Percentiles rank a stretch among this genome's conserved stretches.
phyloP scores from a whole-genome alignment of 1,140 invertebrate species.

The Stegodyphus mimosarum region DNA sequence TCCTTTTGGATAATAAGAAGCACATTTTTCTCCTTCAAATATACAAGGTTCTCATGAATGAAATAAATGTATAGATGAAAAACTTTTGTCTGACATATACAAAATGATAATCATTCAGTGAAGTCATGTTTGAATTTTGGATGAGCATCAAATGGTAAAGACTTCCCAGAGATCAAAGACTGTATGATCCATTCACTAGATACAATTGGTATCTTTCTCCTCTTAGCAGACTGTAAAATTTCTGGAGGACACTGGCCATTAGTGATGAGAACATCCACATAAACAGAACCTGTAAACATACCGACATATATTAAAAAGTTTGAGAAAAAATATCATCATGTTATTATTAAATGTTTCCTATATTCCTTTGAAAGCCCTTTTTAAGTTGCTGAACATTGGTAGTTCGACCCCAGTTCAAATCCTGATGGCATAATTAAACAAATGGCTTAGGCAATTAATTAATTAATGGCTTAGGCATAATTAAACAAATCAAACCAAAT shows the following conservation, averaged over 20 bases:
- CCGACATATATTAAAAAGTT: no score
- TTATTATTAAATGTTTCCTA: no score
- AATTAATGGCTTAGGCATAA: no score
- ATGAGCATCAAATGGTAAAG: slow-evolving; percentile 64
- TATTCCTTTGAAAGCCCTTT: no score
- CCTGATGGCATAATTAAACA: no score
- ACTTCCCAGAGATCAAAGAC: slow-evolving; percentile 67
- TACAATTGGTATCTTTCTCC: slow-evolving; percentile 66
- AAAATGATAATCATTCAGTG: slow-evolving; percentile 2
- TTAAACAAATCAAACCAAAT: no score
- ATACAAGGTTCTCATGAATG: neutral
- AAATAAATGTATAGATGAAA: neutral
- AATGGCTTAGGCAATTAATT: no score
- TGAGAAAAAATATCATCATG: no score
- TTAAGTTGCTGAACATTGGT: no score
- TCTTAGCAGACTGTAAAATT: slow-evolving; percentile 63
- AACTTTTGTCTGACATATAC: no score
- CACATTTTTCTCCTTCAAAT: neutral
- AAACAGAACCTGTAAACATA: neutral
- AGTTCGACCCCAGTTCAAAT: no score
- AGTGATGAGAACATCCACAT: slow-evolving; percentile 61
- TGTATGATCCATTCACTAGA: slow-evolving; percentile 69
- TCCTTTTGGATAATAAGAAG: neutral
- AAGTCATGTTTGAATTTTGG: slow-evolving; percentile 64
- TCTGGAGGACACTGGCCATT: slow-evolving; percentile 54